A percentile compares a stretch with the other conserved stretches of the same genome.
These are phyloP conservation scores for Spea hammondii DNA, from an alignment of 2,797 vertebrate genomes.

Conservation along the genomic window DNA sequence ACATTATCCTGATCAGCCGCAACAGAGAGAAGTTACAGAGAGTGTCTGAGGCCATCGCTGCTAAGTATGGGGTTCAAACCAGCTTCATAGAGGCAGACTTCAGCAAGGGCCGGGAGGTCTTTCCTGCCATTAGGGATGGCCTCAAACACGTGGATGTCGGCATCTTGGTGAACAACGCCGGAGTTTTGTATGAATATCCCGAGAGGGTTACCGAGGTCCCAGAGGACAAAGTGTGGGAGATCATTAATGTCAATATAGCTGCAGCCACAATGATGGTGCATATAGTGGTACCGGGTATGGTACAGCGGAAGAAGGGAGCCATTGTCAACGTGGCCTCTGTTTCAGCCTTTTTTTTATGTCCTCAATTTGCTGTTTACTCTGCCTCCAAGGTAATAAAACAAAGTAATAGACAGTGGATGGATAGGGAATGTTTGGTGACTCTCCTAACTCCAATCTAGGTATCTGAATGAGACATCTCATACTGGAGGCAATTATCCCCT, in stretches of 20 bases:
- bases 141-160: conserved; percentile 83
- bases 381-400: conserved; percentile 75
- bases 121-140: conserved; percentile 73
- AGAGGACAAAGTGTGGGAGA: conserved; percentile 77
- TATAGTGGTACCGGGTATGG: conserved; percentile 85
- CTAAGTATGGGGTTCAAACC: conserved; percentile 77
- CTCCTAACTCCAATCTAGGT: too few relatives aligned
- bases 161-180: conserved; percentile 88
- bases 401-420: too few relatives aligned
- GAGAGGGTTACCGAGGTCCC: conserved; percentile 71
- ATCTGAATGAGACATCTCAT: conserved; percentile 52
- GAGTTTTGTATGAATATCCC: conserved; percentile 57
- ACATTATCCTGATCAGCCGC: conserved; percentile 76
- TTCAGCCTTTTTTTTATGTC: conserved; percentile 64
- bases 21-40: conserved; percentile 64
- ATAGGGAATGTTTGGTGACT: too few relatives aligned
- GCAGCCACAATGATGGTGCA: conserved; percentile 78
- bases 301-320: conserved; percentile 80
- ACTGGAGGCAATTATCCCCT: conserved; percentile 61
- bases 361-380: conserved; percentile 69
- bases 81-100: conserved; percentile 76
- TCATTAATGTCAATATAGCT: conserved; percentile 74
- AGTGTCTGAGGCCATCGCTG: conserved; percentile 70
- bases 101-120: conserved; percentile 69
- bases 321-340: conserved; percentile 86